Conservation (phyloP, 2,113 vertebrate species). For the Amblyopsis rosae region DNA sequence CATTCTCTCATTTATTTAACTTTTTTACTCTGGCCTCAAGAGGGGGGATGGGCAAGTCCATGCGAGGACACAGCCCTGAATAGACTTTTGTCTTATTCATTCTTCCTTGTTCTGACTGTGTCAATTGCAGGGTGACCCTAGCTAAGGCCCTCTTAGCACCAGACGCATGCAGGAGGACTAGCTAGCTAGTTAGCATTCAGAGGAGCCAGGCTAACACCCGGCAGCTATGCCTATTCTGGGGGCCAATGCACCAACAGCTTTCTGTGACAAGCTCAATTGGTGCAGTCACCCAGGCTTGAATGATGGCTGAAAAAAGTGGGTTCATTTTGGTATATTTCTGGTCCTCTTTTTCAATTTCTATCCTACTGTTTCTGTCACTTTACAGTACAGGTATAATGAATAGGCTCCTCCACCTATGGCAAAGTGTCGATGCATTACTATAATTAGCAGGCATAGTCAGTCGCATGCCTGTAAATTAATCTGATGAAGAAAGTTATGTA, state of each 20-base stretch:
- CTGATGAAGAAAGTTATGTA: background rate
- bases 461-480: background rate
- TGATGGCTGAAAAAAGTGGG: background rate
- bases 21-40: slow-evolving; percentile 56
- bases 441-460: background rate
- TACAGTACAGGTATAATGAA: background rate
- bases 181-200: slow-evolving; percentile 92
- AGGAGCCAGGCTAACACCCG: slow-evolving; percentile 48
- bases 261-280: slow-evolving; percentile 26
- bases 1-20: slow-evolving; percentile 63
- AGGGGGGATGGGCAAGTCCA: slow-evolving; percentile 80
- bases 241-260: slow-evolving; percentile 33
- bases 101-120: slow-evolving; percentile 91
- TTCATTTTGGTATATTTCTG: background rate
- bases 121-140: slow-evolving; percentile 88
- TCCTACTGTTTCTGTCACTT: background rate
- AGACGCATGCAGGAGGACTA: slow-evolving; percentile 72
- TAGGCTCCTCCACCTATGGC: background rate
- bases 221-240: slow-evolving; percentile 33
- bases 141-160: slow-evolving; percentile 81
- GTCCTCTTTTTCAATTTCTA: background rate
- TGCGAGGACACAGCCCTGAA: slow-evolving; percentile 86
- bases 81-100: slow-evolving; percentile 95
- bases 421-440: background rate
- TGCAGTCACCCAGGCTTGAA: slow-evolving; percentile 15